Conservation (phyloP, 1,140 invertebrate genomes). For the Hylaeus volcanicus region DNA sequence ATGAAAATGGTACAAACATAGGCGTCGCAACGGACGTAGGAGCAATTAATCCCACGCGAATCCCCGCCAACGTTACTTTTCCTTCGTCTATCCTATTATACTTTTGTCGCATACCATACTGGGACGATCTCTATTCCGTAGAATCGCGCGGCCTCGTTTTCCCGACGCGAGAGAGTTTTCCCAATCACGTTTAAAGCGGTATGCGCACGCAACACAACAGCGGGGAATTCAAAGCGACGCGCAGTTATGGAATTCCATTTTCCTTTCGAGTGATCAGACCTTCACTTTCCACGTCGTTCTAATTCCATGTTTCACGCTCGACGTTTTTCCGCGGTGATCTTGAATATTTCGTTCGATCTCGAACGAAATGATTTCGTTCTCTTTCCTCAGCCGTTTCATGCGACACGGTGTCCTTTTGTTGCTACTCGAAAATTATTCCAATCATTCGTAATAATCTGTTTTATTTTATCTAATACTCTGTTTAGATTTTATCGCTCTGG, state of each 20-base stretch:
- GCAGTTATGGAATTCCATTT: slow-evolving; percentile 49
- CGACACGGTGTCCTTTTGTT: background rate
- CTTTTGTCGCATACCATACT: background rate
- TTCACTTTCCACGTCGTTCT: slow-evolving; percentile 45
- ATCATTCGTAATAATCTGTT: background rate
- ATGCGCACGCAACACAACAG: background rate
- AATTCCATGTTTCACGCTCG: slow-evolving; percentile 35
- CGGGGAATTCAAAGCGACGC: slow-evolving; percentile 32
- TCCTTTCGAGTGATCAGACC: slow-evolving; percentile 40
- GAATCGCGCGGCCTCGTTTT: slow-evolving; percentile 22
- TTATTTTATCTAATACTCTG: background rate
- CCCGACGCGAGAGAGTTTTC: slow-evolving; percentile 18
- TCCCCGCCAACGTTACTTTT: background rate
- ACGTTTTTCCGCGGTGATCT: slow-evolving; percentile 22
- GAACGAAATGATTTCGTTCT: background rate
- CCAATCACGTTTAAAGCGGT: slow-evolving; percentile 9
- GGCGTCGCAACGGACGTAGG: slow-evolving; percentile 16
- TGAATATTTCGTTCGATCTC: slow-evolving; percentile 17
- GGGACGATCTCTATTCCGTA: background rate
- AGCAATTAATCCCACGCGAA: slow-evolving; percentile 18
- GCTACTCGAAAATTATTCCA: background rate
- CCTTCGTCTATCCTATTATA: background rate
- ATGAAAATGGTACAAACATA: background rate
- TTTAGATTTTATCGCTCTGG: too few species aligned
- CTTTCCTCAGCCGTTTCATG: background rate